Evolutionary conservation across 1,140 invertebrate genomes (phyloP).

Genomic region (Psix sp.): DNA sequence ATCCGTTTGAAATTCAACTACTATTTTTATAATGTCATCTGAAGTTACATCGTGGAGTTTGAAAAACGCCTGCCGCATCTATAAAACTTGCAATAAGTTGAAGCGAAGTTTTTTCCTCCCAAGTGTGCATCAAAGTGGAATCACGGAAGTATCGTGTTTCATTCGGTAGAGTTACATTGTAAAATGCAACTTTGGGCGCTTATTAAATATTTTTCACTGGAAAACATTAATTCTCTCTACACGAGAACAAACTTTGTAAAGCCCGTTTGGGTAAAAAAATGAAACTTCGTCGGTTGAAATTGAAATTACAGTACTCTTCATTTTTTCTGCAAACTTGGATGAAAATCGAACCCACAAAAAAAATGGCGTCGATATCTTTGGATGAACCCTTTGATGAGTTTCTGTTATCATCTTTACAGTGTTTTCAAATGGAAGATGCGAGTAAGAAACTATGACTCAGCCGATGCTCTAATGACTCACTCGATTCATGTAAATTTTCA

Average conservation of each 20-base stretch:
- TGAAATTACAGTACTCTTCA: not conserved
- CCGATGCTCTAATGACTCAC: constrained; percentile 32
- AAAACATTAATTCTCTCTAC: constrained; percentile 7
- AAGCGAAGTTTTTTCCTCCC: constrained; percentile 6
- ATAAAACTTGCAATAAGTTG: constrained; percentile 28
- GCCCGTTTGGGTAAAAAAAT: constrained; percentile 8
- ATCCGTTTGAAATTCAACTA: constrained; percentile 6
- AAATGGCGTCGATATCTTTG: no score
- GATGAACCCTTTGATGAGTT: no score
- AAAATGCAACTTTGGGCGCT: constrained; percentile 11
- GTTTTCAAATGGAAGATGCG: constrained; percentile 44
- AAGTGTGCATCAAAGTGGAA: constrained; percentile 12
- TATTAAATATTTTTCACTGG: constrained; percentile 15
- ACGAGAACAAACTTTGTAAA: constrained; percentile 3
- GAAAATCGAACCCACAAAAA: no score
- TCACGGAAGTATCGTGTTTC: constrained; percentile 10
- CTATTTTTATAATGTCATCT: constrained; percentile 19
- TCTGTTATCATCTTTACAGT: constrained; percentile 27
- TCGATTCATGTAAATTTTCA: constrained; percentile 34
- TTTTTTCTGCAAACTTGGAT: no score
- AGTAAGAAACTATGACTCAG: constrained; percentile 55
- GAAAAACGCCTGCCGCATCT: constrained; percentile 20
- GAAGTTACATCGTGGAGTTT: constrained; percentile 17
- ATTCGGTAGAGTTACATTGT: constrained; percentile 8
- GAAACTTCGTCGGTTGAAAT: constrained; percentile 7